These are phyloP conservation scores for Nymphalis io DNA, from an alignment of 1,140 invertebrate genomes.

Conservation along the genomic window DNA sequence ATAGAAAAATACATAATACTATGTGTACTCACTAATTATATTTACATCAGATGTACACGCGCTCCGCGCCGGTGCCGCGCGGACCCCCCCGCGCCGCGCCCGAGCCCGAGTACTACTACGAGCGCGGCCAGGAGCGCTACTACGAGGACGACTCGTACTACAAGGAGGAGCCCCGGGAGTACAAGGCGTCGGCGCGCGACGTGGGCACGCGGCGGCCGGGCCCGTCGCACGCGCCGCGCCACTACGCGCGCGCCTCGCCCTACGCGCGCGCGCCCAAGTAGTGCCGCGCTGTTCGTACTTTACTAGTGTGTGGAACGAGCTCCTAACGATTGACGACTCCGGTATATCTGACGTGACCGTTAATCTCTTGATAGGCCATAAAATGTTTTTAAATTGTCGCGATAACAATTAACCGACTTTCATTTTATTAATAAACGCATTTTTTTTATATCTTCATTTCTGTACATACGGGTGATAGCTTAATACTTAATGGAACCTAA, in stretches of 20 bases:
- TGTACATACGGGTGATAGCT: no score
- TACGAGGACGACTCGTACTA: constrained; percentile 66
- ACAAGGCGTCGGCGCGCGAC: constrained; percentile 58
- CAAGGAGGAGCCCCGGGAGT: constrained; percentile 63
- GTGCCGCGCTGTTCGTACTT: constrained; percentile 38
- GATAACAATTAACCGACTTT: no score
- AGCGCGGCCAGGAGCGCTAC: constrained; percentile 58
- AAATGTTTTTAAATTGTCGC: no score
- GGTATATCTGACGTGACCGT: not conserved
- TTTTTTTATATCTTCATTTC: no score
- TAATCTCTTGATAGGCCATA: no score
- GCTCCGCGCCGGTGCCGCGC: constrained; percentile 27
- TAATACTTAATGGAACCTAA: no score
- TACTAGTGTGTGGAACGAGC: constrained; percentile 28
- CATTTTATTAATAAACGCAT: no score
- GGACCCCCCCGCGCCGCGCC: constrained; percentile 46
- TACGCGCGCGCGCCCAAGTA: constrained; percentile 67
- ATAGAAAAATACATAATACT: no score
- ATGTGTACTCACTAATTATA: no score
- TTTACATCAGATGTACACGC: no score
- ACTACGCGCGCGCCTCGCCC: constrained; percentile 46
- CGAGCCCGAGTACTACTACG: constrained; percentile 65
- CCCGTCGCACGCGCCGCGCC: constrained; percentile 41
- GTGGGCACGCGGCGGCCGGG: constrained; percentile 62
- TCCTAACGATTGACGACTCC: not conserved